These are phyloP conservation scores for Brevimyrus niger DNA, from an alignment of 2,113 vertebrate species.

Conservation along the genomic window DNA sequence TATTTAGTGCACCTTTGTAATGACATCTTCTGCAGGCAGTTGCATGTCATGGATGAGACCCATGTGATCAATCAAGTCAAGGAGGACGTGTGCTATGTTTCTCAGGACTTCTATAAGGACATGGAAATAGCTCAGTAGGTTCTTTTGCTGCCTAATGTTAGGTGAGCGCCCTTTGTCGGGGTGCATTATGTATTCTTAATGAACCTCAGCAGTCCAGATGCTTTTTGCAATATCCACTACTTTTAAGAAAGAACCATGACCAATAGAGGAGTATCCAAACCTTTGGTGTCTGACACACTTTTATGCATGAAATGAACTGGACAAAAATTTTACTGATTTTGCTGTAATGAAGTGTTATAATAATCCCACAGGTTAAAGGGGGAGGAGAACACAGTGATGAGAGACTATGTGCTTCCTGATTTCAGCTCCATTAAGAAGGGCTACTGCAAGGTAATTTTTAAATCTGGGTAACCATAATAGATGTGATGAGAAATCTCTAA, in stretches of 20 bases:
- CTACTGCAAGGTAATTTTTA: conserved; percentile 83
- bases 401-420: conserved; percentile 94
- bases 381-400: conserved; percentile 85
- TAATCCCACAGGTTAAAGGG: conserved; percentile 74
- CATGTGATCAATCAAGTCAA: conserved; percentile 98
- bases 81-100: conserved; percentile 96
- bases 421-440: conserved; percentile 98
- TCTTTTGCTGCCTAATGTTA: not conserved
- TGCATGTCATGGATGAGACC: conserved; percentile 98
- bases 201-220: not conserved
- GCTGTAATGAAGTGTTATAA: not conserved
- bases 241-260: not conserved
- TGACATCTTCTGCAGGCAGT: conserved; percentile 61
- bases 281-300: not conserved
- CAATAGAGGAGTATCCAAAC: not conserved
- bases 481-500: not conserved
- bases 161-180: not conserved
- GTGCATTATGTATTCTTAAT: not conserved
- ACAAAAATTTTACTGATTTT: not conserved
- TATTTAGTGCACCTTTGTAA: conserved; percentile 22
- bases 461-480: conserved; percentile 60
- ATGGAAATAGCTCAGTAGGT: conserved; percentile 90
- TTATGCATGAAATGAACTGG: not conserved
- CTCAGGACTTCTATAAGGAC: conserved; percentile 90
- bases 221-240: not conserved